These are phyloP conservation scores for Cichladusa arquata DNA, from an alignment of 2,113 vertebrate species.

Conservation along the genomic window DNA sequence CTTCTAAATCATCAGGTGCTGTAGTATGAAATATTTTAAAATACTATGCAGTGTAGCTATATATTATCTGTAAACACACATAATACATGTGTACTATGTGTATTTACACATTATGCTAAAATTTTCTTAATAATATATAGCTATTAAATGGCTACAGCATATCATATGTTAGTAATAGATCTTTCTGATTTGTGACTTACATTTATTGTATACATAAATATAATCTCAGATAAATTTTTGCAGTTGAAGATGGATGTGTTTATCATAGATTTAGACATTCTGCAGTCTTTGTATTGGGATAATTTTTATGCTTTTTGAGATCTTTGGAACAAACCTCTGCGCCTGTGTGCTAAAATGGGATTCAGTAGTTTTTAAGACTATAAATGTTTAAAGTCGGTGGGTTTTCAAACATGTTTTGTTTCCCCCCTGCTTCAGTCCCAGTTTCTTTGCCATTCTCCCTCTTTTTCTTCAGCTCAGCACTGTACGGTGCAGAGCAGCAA, in stretches of 20 bases:
- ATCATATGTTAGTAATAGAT: neutral
- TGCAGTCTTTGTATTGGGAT: neutral
- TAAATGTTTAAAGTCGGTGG: conserved; percentile 24
- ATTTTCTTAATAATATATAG: neutral
- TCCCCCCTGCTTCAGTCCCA: neutral
- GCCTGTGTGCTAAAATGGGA: neutral
- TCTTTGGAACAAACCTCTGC: neutral
- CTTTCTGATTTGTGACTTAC: neutral
- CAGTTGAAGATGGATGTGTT: neutral
- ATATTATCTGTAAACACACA: neutral
- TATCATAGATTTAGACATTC: neutral
- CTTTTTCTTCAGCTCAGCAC: neutral
- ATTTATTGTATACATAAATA: neutral
- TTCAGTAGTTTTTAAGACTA: conserved; percentile 14
- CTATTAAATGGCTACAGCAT: neutral
- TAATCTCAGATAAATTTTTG: neutral
- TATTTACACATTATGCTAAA: neutral
- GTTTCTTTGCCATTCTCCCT: neutral
- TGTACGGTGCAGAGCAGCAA: neutral
- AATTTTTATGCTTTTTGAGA: neutral
- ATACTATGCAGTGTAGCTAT: neutral
- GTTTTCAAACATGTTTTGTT: neutral
- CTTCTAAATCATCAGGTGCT: neutral
- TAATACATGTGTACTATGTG: neutral
- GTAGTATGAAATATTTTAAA: neutral